Evolutionary conservation across 2,113 vertebrate species (phyloP).

Genomic region (Xenopus laevis): DNA sequence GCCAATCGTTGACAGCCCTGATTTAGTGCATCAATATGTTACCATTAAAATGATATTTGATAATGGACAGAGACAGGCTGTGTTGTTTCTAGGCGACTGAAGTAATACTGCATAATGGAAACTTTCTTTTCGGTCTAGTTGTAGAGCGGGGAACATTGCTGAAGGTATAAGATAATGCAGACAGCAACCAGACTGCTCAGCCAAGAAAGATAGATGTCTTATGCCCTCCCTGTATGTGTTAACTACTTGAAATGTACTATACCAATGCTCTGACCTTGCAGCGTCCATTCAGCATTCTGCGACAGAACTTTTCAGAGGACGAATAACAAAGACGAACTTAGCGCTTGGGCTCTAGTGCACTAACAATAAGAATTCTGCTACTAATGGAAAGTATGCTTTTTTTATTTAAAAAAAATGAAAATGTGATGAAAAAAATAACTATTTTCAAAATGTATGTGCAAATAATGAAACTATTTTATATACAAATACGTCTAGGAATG

Average conservation of each 20-base stretch:
- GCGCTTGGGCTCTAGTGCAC: slow-evolving; percentile 24
- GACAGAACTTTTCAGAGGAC: slow-evolving; percentile 8
- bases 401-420: slow-evolving; percentile 21
- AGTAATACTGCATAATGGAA: too few species aligned
- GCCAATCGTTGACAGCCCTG: too few species aligned
- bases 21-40: too few species aligned
- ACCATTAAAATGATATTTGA: too few species aligned
- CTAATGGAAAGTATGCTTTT: slow-evolving; percentile 27
- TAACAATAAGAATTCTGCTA: slow-evolving; percentile 32
- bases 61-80: too few species aligned
- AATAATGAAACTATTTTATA: slow-evolving; percentile 43
- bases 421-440: slow-evolving; percentile 36
- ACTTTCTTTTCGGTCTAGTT: too few species aligned
- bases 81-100: too few species aligned
- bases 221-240: slow-evolving; percentile 7
- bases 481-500: slow-evolving; percentile 30
- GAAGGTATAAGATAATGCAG: background rate
- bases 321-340: background rate
- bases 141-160: background rate
- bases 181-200: slow-evolving; percentile 15
- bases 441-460: slow-evolving; percentile 41
- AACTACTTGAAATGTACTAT: slow-evolving; percentile 17
- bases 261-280: slow-evolving; percentile 18
- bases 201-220: slow-evolving; percentile 7
- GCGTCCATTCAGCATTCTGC: background rate